Evolutionary conservation across 2,888 invertebrate species (phyloP).

Genomic region (Oeneis ivallda): DNA sequence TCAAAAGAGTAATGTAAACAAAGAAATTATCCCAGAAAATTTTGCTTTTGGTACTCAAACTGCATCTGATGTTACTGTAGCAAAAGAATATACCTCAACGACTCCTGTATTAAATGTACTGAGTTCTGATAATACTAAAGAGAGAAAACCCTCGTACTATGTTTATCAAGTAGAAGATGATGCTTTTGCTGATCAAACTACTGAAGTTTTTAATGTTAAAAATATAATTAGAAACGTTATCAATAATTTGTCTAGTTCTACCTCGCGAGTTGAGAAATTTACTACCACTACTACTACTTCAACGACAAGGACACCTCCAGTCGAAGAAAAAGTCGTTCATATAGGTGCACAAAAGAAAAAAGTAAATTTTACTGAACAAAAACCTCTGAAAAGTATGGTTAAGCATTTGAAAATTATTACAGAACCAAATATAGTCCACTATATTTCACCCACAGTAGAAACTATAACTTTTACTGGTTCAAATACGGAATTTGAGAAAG

Average conservation of each 20-base stretch:
- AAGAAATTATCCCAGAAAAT: conserved; percentile 46
- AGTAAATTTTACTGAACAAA: conserved; percentile 56
- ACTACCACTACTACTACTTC: conserved; percentile 40
- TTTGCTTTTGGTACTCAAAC: conserved; percentile 48
- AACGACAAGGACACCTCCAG: conserved; percentile 44
- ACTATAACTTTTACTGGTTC: conserved; percentile 42
- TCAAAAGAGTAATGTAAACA: conserved; percentile 43
- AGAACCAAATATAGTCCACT: conserved; percentile 53
- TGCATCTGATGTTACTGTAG: conserved; percentile 45
- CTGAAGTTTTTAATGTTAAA: conserved; percentile 70
- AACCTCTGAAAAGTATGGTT: conserved; percentile 55
- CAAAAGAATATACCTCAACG: conserved; percentile 39
- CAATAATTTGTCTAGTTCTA: conserved; percentile 48
- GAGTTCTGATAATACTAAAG: conserved; percentile 47
- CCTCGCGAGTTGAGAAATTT: conserved; percentile 52
- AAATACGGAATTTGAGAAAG: conserved; percentile 39
- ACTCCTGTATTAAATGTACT: conserved; percentile 44
- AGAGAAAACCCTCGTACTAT: conserved; percentile 62
- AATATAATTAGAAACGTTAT: conserved; percentile 70
- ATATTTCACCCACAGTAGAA: conserved; percentile 47
- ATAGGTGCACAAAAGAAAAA: conserved; percentile 68
- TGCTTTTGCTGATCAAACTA: conserved; percentile 63
- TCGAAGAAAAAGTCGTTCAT: conserved; percentile 62
- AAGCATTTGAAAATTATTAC: conserved; percentile 67
- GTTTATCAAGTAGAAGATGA: conserved; percentile 69